A percentile compares a stretch with the other conserved stretches of the same genome.
Conservation (phyloP, 1,140 invertebrate species). For the Elymnias hypermnestra region DNA sequence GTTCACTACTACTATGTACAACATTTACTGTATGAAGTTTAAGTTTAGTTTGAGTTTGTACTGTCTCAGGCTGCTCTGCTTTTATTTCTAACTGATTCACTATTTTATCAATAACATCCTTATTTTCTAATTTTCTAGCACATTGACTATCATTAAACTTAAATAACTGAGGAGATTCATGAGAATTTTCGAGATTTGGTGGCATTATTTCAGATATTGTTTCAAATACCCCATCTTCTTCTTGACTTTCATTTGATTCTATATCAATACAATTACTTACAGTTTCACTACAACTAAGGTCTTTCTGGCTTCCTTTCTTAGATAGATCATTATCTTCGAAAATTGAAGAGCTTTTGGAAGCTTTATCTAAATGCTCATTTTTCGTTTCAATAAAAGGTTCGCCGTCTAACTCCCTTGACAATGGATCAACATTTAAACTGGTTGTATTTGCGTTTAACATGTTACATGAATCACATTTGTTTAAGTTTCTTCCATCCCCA, state of each 20-base stretch:
- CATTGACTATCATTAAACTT: conserved; percentile 6
- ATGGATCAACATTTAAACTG: not conserved
- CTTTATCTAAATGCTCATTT: not conserved
- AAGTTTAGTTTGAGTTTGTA: conserved; percentile 27
- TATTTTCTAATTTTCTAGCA: conserved; percentile 12
- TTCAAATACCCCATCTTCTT: not conserved
- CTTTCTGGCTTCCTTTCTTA: not conserved
- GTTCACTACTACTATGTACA: conserved; percentile 11
- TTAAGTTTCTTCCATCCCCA: not conserved
- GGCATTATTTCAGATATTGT: not conserved
- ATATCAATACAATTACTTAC: not conserved
- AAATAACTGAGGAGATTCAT: conserved; percentile 2
- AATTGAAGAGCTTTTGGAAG: not conserved
- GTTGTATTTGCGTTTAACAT: not conserved
- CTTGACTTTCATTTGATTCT: not conserved
- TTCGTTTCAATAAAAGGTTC: not conserved
- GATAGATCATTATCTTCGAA: not conserved
- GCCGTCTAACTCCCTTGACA: not conserved
- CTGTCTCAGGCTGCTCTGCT: conserved; percentile 27
- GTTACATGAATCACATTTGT: not conserved
- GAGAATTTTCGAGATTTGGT: conserved; percentile 2
- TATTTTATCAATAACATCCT: not conserved
- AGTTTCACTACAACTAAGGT: not conserved
- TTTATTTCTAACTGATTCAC: conserved; percentile 1
- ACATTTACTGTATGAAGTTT: conserved; percentile 2